A percentile compares a stretch with the other conserved stretches of the same genome.
Evolutionary conservation across 2,888 invertebrate species (phyloP).

Genomic region (Candidula unifasciata): DNA sequence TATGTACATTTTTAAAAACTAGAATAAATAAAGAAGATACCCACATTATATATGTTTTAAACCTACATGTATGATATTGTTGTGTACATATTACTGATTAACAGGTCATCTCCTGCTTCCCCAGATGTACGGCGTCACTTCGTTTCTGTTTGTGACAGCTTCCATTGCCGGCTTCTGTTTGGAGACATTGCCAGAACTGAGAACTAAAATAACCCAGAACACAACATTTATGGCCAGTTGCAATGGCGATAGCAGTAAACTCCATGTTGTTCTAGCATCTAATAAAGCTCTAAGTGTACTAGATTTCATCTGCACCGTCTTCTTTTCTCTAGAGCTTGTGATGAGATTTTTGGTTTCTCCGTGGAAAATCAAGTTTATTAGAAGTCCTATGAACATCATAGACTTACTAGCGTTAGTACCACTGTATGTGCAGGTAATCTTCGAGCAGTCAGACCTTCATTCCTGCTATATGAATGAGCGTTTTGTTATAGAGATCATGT

Average conservation of each 20-base stretch:
- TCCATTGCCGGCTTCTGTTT: conserved; percentile 76
- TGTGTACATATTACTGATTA: not conserved
- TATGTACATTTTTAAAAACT: no score
- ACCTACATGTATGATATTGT: no score
- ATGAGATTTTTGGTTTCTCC: conserved; percentile 73
- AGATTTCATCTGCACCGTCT: conserved; percentile 75
- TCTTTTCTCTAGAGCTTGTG: conserved; percentile 75
- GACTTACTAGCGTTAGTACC: conserved; percentile 76
- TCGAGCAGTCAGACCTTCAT: conserved; percentile 69
- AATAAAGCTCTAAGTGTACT: conserved; percentile 68
- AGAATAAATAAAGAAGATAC: no score
- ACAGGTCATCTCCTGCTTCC: not conserved
- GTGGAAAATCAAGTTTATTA: conserved; percentile 70
- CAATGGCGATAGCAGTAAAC: conserved; percentile 35
- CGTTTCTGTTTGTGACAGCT: conserved; percentile 74
- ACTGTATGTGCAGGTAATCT: conserved; percentile 75
- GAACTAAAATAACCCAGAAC: conserved; percentile 49
- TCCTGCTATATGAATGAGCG: conserved; percentile 72
- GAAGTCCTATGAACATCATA: conserved; percentile 74
- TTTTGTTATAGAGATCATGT: conserved; percentile 76
- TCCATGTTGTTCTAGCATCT: conserved; percentile 60
- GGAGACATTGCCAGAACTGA: conserved; percentile 72
- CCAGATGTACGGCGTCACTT: conserved; percentile 73
- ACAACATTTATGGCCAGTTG: conserved; percentile 40
- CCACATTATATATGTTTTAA: no score